Evolutionary conservation across 2,888 invertebrate species (phyloP).

Genomic region (Esperia sulphurella): DNA sequence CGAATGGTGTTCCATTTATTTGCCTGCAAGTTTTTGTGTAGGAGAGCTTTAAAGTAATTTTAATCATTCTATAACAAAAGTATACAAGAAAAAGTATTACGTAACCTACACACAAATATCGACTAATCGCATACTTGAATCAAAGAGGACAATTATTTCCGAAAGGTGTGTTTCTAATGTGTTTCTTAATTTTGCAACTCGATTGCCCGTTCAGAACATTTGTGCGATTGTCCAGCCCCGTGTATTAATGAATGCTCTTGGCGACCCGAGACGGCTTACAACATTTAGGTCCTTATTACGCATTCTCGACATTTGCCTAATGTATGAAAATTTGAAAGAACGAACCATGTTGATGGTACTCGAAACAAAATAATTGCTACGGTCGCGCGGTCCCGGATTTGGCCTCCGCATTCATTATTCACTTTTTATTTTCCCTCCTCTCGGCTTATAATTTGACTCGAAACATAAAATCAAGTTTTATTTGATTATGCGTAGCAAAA

Average conservation of each 20-base stretch:
- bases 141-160: too few relatives aligned
- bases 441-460: constrained; percentile 77
- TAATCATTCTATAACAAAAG: background rate
- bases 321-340: constrained; percentile 78
- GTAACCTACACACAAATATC: too few relatives aligned
- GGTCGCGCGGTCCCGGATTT: constrained; percentile 72
- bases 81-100: background rate
- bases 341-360: constrained; percentile 77
- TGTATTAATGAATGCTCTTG: constrained; percentile 57
- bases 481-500: constrained; percentile 71
- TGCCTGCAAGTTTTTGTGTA: constrained; percentile 22
- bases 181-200: constrained; percentile 3
- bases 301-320: constrained; percentile 77
- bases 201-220: constrained; percentile 26
- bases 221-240: constrained; percentile 50
- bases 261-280: constrained; percentile 57
- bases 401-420: constrained; percentile 77
- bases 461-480: constrained; percentile 79
- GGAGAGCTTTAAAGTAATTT: constrained; percentile 21
- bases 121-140: too few relatives aligned
- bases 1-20: constrained; percentile 39
- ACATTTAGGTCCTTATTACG: constrained; percentile 73
- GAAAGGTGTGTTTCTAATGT: too few relatives aligned
- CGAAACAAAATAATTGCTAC: constrained; percentile 78
- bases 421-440: constrained; percentile 76